These are phyloP conservation scores for Drosophila mojavensis DNA, from an alignment of 1,140 invertebrate genomes.

Conservation along the genomic window DNA sequence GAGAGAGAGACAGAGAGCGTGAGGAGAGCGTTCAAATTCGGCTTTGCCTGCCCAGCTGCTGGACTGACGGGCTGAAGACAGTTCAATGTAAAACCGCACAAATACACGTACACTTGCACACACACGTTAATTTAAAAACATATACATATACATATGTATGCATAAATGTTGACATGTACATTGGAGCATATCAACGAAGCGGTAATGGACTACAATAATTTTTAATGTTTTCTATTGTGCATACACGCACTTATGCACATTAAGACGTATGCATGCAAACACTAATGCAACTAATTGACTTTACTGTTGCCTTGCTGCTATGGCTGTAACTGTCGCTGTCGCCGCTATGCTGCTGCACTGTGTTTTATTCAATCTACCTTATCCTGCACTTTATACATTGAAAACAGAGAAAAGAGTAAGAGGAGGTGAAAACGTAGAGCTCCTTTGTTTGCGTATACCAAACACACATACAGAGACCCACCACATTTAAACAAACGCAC, in stretches of 20 bases:
- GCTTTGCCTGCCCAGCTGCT: conserved; percentile 43
- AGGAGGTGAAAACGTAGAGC: conserved; percentile 49
- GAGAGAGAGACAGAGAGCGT: background rate
- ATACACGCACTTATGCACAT: conserved; percentile 11
- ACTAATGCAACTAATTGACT: conserved; percentile 33
- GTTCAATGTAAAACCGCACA: conserved; percentile 36
- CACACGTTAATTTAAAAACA: conserved; percentile 19
- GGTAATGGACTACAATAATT: conserved; percentile 37
- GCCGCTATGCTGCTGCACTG: conserved; percentile 46
- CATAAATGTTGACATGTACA: conserved; percentile 9
- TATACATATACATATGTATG: background rate
- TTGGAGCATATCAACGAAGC: conserved; percentile 21
- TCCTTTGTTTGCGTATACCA: conserved; percentile 71
- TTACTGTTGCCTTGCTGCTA: conserved; percentile 17
- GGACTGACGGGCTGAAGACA: conserved; percentile 30
- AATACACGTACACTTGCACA: conserved; percentile 21
- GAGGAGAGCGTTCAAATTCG: conserved; percentile 6
- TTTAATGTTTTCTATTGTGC: conserved; percentile 44
- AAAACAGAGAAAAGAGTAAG: conserved; percentile 39
- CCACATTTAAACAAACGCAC: conserved; percentile 12
- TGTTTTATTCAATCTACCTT: conserved; percentile 58
- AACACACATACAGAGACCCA: conserved; percentile 17
- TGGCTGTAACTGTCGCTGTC: background rate
- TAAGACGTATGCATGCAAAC: conserved; percentile 6
- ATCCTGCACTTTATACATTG: conserved; percentile 45